These are phyloP conservation scores for Drosophila busckii DNA, from an alignment of 1,140 invertebrate species.

Conservation along the genomic window DNA sequence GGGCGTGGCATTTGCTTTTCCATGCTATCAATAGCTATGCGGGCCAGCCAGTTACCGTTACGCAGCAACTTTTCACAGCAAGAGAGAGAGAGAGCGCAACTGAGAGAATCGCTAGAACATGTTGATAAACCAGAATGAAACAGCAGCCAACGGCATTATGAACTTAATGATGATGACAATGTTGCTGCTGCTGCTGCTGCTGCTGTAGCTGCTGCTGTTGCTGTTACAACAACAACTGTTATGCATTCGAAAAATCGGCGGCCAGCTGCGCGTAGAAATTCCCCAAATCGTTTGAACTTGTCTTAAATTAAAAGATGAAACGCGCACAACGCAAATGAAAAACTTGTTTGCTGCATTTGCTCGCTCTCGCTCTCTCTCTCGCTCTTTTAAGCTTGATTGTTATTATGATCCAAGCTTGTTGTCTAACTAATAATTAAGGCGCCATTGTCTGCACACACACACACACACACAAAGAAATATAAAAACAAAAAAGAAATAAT, in stretches of 20 bases:
- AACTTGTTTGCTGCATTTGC: slow-evolving; percentile 23
- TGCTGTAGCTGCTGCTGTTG: neutral
- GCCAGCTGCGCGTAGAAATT: slow-evolving; percentile 1
- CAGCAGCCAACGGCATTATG: slow-evolving; percentile 27
- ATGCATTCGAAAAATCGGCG: neutral
- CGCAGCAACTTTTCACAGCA: slow-evolving; percentile 51
- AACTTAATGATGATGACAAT: slow-evolving; percentile 39
- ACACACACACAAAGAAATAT: too few relatives aligned
- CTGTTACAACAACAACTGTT: neutral
- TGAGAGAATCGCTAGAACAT: slow-evolving; percentile 22
- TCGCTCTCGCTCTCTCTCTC: too few relatives aligned
- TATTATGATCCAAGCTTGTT: slow-evolving; percentile 40
- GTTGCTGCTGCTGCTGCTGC: neutral
- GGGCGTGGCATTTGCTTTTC: slow-evolving; percentile 8
- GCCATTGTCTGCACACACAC: slow-evolving; percentile 39
- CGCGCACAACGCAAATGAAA: neutral
- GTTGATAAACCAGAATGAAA: slow-evolving; percentile 39
- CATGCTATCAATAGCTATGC: too few relatives aligned
- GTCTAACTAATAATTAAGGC: slow-evolving; percentile 44
- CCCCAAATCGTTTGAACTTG: too few relatives aligned
- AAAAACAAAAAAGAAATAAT: slow-evolving; percentile 31
- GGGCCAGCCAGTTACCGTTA: slow-evolving; percentile 72
- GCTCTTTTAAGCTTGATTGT: slow-evolving; percentile 40
- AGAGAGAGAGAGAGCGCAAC: neutral
- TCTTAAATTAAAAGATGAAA: slow-evolving; percentile 50